Evolutionary conservation across 2,888 invertebrate genomes (phyloP).

Genomic region (Schizotus pectinicornis): DNA sequence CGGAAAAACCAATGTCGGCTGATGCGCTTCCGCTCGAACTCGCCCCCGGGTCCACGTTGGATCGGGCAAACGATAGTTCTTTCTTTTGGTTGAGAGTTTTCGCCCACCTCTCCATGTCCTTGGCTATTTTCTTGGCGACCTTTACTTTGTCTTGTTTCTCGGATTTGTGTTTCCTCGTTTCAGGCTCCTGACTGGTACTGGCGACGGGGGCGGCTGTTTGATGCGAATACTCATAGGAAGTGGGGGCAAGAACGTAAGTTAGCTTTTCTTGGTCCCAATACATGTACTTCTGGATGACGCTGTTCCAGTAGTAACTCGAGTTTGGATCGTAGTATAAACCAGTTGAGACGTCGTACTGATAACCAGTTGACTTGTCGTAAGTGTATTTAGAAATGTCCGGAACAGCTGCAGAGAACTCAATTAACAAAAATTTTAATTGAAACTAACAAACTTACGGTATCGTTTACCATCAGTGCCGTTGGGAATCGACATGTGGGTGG

Average conservation of each 20-base stretch:
- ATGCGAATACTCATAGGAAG: conserved; percentile 43
- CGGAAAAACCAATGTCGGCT: conserved; percentile 92
- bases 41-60: conserved; percentile 36
- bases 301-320: conserved; percentile 96
- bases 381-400: conserved; percentile 93
- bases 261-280: conserved; percentile 88
- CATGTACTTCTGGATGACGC: conserved; percentile 87
- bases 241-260: conserved; percentile 66
- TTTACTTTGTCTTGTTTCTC: conserved; percentile 93
- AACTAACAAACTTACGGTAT: conserved; percentile 61
- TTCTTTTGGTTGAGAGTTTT: conserved; percentile 97
- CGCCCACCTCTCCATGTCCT: conserved; percentile 96
- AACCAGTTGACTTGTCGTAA: conserved; percentile 94
- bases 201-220: conserved; percentile 34
- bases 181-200: conserved; percentile 49
- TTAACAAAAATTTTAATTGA: conserved; percentile 32
- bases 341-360: conserved; percentile 92
- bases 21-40: conserved; percentile 67
- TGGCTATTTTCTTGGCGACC: conserved; percentile 96
- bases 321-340: conserved; percentile 96
- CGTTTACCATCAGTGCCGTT: conserved; percentile 71
- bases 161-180: conserved; percentile 72
- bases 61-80: conserved; percentile 62
- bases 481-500: conserved; percentile 60
- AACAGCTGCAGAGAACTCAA: conserved; percentile 58